Evolutionary conservation across 2,113 vertebrate genomes (phyloP), one percentile per base, ranked within the genome.

Genomic region (Gadus macrocephalus): DNA sequence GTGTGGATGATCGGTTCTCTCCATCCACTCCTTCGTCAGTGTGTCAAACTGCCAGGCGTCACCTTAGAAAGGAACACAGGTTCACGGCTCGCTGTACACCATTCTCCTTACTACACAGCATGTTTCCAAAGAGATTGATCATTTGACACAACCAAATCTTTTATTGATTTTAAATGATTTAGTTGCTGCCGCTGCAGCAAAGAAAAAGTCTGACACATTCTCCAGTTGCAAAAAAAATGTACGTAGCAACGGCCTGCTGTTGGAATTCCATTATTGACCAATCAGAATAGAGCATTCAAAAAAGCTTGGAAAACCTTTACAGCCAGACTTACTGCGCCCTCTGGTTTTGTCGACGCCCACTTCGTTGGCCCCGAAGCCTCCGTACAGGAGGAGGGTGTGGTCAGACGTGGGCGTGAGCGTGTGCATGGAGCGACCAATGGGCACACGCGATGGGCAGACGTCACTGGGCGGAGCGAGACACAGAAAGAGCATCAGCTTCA

Each of bases 21-120:
- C 87, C 62, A 83, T 93, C 97, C 97, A 98, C 83, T 92, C 89
- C 19, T 87, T 94, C 60, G 78, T 93, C 15, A 80, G 63, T 3
- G 92, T 69, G 87, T 91, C 89, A 83, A 96, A 94, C 87, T 94
- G 93, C 96, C 96, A 99, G 53, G 91, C 93, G 69, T 99, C 97
- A 89, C 93, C 97, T 93, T 14, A 3, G 66, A 62, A 19, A 49
- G 60, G 4, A 67, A 75, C 42, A 16, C 4, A n/a, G 59, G 59
- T 15, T 5, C 25, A 64, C 62, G 19, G 59, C 20, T 19, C 11
- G 4, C 56, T 58, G 56, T n/a, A 58, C 14, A 56, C 2, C 8
- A 15, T 58, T 5, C 15, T 25, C 25, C 25, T 25, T 25, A 25
- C 2, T 2, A 25, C 25, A 25, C 25, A 25, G 25, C 25, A 25